These are phyloP conservation scores for Prinia subflava DNA, from an alignment of 2,113 vertebrate genomes.

Conservation along the genomic window DNA sequence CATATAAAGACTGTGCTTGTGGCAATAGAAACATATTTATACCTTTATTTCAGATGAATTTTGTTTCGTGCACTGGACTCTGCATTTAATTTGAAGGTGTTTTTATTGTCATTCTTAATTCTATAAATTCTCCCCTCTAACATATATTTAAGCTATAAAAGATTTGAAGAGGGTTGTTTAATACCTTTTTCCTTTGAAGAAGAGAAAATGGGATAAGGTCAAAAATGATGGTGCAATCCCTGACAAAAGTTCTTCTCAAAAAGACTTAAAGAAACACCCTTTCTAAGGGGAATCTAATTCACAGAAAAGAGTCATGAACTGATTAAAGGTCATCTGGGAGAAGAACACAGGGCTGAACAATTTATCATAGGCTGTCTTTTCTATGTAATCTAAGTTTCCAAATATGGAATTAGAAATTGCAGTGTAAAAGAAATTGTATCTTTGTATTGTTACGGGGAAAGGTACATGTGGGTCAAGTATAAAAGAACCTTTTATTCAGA, in stretches of 20 bases:
- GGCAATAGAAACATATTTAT: not conserved
- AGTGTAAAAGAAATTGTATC: not conserved
- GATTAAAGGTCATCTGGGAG: constrained; percentile 10
- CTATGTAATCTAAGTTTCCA: not conserved
- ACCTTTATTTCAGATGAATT: not conserved
- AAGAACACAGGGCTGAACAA: not conserved
- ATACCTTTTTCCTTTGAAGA: not conserved
- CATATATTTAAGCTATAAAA: not conserved
- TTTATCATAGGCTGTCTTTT: constrained; percentile 6
- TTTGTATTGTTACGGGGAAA: constrained; percentile 12
- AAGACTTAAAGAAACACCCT: not conserved
- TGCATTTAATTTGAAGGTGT: not conserved
- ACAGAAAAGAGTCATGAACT: not conserved
- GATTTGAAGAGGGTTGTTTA: not conserved
- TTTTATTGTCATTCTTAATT: not conserved
- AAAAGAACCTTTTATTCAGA: constrained; percentile 7
- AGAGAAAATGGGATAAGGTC: not conserved
- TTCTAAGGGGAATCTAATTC: not conserved
- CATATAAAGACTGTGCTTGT: not conserved
- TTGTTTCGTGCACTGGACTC: not conserved
- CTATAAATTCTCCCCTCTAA: not conserved
- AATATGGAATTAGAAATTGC: not conserved
- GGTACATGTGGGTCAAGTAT: not conserved
- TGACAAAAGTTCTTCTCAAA: not conserved
- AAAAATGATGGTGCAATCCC: not conserved